Conservation (phyloP, 23 tunicate genomes). For the Trididemnum miniatum region DNA sequence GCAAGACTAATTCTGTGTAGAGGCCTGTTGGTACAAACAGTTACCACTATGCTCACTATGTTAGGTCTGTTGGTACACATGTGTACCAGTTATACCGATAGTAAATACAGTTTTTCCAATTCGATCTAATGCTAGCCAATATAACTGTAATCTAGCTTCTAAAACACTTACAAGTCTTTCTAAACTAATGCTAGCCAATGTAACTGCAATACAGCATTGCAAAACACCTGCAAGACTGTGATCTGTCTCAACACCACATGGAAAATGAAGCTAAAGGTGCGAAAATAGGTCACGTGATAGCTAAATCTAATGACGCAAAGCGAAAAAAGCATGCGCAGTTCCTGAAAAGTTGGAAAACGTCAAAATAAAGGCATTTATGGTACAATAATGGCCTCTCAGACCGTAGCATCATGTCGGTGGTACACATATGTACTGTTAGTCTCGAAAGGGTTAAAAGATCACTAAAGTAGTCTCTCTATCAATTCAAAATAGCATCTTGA, state of each 20-base stretch:
- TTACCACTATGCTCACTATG: conserved; percentile 15
- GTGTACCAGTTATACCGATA: conserved; percentile 1
- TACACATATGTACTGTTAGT: conserved; percentile 16
- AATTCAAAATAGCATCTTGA: too few species aligned
- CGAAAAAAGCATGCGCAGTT: conserved; percentile 5
- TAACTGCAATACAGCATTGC: too few species aligned
- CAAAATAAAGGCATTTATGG: conserved; percentile 21
- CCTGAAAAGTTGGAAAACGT: conserved; percentile 14
- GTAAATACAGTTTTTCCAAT: not conserved
- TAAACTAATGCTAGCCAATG: too few species aligned
- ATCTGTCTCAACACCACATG: not conserved
- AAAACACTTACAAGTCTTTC: conserved; percentile 22
- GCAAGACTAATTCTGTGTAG: conserved; percentile 8
- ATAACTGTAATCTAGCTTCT: conserved; percentile 11
- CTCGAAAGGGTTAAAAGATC: conserved; percentile 16
- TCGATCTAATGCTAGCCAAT: conserved; percentile 27
- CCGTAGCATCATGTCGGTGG: conserved; percentile 8
- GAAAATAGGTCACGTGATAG: conserved; percentile 23
- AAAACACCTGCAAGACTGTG: too few species aligned
- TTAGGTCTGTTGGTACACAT: conserved; percentile 39
- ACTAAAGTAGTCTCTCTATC: too few species aligned
- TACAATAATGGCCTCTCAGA: conserved; percentile 15
- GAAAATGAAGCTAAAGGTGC: conserved; percentile 22
- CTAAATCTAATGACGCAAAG: conserved; percentile 20
- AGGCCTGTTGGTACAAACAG: conserved; percentile 41